A percentile compares a stretch with the other conserved stretches of the same genome.
phyloP scores from a whole-genome alignment of 1,140 invertebrate species.

The Lepidotrigona ventralis region DNA sequence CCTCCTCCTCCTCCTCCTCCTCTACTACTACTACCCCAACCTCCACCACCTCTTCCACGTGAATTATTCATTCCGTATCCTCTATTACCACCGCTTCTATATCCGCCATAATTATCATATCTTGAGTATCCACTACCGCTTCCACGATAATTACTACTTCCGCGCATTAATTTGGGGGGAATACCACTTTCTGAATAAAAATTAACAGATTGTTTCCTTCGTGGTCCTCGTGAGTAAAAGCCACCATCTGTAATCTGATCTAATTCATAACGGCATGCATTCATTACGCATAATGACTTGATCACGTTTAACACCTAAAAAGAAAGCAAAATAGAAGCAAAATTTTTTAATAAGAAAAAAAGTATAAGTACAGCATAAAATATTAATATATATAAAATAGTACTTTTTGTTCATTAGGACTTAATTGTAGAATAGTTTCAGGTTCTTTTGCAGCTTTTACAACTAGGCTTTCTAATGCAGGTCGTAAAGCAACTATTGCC shows the following conservation, averaged over 20 bases:
- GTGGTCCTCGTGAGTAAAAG: conserved; percentile 77
- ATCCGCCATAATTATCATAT: conserved; percentile 34
- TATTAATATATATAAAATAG: background rate
- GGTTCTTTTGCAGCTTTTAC: conserved; percentile 89
- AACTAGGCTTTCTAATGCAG: conserved; percentile 92
- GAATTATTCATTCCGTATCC: conserved; percentile 39
- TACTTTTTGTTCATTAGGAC: conserved; percentile 81
- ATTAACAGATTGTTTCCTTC: conserved; percentile 70
- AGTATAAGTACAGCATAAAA: background rate
- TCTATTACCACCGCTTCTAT: conserved; percentile 36
- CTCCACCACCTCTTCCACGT: conserved; percentile 43
- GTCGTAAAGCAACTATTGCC: conserved; percentile 90
- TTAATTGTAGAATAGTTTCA: conserved; percentile 83
- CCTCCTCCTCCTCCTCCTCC: conserved; percentile 44
- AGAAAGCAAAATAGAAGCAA: conserved; percentile 23
- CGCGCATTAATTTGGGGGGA: conserved; percentile 63
- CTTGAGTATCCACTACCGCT: background rate
- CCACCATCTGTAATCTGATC: conserved; percentile 78
- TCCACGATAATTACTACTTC: conserved; percentile 42
- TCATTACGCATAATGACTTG: conserved; percentile 85
- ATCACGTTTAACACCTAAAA: conserved; percentile 83
- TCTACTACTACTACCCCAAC: conserved; percentile 40
- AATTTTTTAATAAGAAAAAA: background rate
- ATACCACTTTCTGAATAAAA: conserved; percentile 15
- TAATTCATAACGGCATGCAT: conserved; percentile 86